Percentiles rank a stretch among this genome's conserved stretches.
phyloP scores from a whole-genome alignment of 2,888 invertebrate genomes.

The Erpobdella octoculata region DNA sequence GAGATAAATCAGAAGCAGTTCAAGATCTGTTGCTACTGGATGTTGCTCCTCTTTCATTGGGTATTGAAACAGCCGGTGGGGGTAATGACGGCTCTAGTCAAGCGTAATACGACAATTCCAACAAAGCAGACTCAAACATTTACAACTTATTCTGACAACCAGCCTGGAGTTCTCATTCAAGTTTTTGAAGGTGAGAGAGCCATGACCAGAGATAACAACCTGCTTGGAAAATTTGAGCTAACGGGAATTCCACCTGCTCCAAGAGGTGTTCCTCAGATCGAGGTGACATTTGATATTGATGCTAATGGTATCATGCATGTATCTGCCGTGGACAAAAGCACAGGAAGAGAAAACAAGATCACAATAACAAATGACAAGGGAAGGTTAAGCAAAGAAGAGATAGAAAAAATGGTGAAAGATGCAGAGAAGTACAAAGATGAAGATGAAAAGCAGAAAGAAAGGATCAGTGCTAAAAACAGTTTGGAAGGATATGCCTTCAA shows the following conservation, averaged over 20 bases:
- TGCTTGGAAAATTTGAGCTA: conserved; percentile 85
- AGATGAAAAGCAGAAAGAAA: conserved; percentile 59
- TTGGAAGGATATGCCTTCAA: conserved; percentile 79
- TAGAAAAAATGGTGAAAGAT: conserved; percentile 81
- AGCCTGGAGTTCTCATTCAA: conserved; percentile 60
- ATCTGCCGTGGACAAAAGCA: conserved; percentile 75
- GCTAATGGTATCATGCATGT: conserved; percentile 86
- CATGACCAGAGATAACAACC: conserved; percentile 57
- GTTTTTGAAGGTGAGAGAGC: conserved; percentile 51
- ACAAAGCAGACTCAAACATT: conserved; percentile 93
- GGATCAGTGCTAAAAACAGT: conserved; percentile 64
- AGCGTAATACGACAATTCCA: conserved; percentile 92
- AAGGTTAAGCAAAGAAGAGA: conserved; percentile 82
- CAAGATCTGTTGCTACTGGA: conserved; percentile 80
- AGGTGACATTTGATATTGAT: conserved; percentile 59
- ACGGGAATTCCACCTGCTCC: conserved; percentile 57
- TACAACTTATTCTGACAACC: conserved; percentile 94
- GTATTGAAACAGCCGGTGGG: conserved; percentile 49
- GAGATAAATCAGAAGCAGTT: conserved; percentile 59
- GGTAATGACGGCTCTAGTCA: conserved; percentile 91
- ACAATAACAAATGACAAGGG: conserved; percentile 69
- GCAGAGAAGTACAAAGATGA: conserved; percentile 78
- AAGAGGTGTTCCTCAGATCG: conserved; percentile 74
- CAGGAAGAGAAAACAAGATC: conserved; percentile 56
- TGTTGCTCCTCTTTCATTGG: conserved; percentile 56